Evolutionary conservation across 2,113 vertebrate genomes (phyloP).

Genomic region (Rhineura floridana): DNA sequence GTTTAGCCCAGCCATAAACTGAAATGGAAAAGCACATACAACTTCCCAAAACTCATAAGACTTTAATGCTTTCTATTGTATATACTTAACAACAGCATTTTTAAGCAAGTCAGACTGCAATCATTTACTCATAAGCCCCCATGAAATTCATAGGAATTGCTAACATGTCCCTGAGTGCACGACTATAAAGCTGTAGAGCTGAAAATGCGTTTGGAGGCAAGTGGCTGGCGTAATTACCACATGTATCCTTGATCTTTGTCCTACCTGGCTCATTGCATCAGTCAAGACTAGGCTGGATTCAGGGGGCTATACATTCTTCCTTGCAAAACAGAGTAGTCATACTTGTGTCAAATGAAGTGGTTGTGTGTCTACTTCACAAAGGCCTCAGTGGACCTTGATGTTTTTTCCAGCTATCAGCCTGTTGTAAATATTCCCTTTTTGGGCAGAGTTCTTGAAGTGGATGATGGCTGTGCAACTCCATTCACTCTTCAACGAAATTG

Average conservation of each 20-base stretch:
- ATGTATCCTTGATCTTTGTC: neutral
- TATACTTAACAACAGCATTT: neutral
- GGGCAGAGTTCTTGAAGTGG: neutral
- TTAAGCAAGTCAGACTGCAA: neutral
- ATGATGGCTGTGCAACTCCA: neutral
- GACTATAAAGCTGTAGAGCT: neutral
- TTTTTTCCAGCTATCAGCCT: neutral
- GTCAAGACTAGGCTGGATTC: neutral
- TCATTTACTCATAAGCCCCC: neutral
- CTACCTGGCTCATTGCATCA: neutral
- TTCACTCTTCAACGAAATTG: neutral
- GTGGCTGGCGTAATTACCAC: too few species aligned
- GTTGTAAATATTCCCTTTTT: neutral
- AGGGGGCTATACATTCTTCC: too few species aligned
- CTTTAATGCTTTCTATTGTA: neutral
- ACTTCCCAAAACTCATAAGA: constrained; percentile 7
- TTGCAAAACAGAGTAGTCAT: too few species aligned
- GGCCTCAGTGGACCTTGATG: neutral
- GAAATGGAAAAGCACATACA: constrained; percentile 1
- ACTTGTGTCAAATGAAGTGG: neutral
- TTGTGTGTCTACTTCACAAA: neutral
- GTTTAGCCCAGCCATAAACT: neutral
- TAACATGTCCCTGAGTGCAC: neutral
- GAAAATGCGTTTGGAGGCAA: neutral
- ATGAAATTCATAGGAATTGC: neutral